These are phyloP conservation scores for Chlorops oryzae DNA, from an alignment of 1,140 invertebrate species.

Conservation along the genomic window DNA sequence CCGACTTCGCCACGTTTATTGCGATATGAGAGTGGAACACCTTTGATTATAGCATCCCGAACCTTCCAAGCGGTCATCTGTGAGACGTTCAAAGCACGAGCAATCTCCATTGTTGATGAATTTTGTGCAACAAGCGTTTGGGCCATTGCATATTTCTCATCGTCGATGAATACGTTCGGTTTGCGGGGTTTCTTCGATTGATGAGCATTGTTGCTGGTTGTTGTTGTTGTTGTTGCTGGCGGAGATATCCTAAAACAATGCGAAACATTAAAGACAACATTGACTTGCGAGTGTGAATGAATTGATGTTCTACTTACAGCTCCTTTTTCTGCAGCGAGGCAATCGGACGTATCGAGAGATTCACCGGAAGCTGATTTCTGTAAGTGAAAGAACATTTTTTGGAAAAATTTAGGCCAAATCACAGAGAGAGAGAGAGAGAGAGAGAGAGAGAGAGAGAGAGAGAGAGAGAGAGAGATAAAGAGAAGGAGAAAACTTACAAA, in stretches of 20 bases:
- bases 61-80: constrained; percentile 47
- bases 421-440: too few species aligned
- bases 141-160: constrained; percentile 45
- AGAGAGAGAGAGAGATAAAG: neutral
- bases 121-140: constrained; percentile 41
- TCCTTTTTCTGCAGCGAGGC: constrained; percentile 36
- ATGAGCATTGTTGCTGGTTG: constrained; percentile 3
- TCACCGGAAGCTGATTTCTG: constrained; percentile 37
- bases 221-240: constrained; percentile 11
- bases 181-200: constrained; percentile 39
- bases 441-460: too few species aligned
- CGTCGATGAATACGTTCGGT: constrained; percentile 45
- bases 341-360: constrained; percentile 38
- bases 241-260: too few species aligned
- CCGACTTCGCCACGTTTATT: constrained; percentile 39
- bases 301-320: constrained; percentile 24
- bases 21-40: constrained; percentile 41
- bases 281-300: too few species aligned
- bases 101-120: constrained; percentile 44
- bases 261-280: too few species aligned
- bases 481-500: constrained; percentile 24
- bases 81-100: constrained; percentile 38
- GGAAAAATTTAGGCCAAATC: too few species aligned
- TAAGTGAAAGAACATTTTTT: neutral
- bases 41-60: constrained; percentile 43